These are phyloP conservation scores for Hypena proboscidalis DNA, from an alignment of 2,888 invertebrate genomes.

Conservation along the genomic window DNA sequence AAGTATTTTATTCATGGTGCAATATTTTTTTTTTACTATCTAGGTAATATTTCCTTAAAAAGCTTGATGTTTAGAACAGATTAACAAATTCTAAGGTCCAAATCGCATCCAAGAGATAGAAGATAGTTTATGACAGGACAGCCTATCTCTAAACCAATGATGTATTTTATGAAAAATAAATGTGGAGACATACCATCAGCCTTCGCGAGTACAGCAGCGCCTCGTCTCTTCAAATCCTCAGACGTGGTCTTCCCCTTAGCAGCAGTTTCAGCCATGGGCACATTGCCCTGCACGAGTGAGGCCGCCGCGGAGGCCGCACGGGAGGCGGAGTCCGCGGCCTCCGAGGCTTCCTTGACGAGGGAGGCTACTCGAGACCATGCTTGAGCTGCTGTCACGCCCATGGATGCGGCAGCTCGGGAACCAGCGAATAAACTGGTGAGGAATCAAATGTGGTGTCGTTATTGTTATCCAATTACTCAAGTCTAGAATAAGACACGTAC, in stretches of 20 bases:
- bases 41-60: too few relatives aligned
- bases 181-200: slow-evolving; percentile 60
- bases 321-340: slow-evolving; percentile 67
- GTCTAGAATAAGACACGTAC: too few relatives aligned
- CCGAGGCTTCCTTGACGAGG: slow-evolving; percentile 68
- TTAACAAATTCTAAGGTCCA: too few relatives aligned
- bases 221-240: slow-evolving; percentile 80
- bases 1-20: too few relatives aligned
- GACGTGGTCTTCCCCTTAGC: slow-evolving; percentile 83
- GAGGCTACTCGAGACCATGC: slow-evolving; percentile 87
- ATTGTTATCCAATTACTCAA: background rate
- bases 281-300: slow-evolving; percentile 60
- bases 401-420: slow-evolving; percentile 90
- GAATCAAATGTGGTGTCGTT: background rate
- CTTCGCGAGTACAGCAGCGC: slow-evolving; percentile 68
- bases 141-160: too few relatives aligned
- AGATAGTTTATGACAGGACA: too few relatives aligned
- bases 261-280: slow-evolving; percentile 80
- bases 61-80: too few relatives aligned
- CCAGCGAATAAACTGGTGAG: slow-evolving; percentile 85
- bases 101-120: too few relatives aligned
- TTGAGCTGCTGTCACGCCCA: slow-evolving; percentile 88
- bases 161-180: background rate
- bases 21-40: too few relatives aligned
- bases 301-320: slow-evolving; percentile 68